Conservation (phyloP, 1,140 invertebrate genomes). For the Pseudomyrmex concolor region DNA sequence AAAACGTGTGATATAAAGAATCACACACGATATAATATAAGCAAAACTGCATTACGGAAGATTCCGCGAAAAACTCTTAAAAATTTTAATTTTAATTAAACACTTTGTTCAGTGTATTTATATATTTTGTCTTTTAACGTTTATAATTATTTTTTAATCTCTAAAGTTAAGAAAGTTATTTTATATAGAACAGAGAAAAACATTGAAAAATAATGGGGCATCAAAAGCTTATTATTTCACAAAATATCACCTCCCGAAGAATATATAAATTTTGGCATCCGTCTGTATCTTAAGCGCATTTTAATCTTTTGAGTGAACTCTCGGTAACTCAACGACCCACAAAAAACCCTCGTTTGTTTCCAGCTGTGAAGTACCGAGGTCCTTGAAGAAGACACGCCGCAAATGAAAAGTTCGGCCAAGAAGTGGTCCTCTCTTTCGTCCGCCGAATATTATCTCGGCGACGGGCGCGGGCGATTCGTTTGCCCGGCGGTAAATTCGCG, state of each 20-base stretch:
- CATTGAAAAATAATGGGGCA: neutral
- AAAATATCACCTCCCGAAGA: neutral
- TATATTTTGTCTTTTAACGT: neutral
- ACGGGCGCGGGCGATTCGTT: slow-evolving; percentile 72
- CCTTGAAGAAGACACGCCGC: slow-evolving; percentile 28
- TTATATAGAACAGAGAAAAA: neutral
- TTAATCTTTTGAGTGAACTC: neutral
- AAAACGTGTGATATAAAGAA: neutral
- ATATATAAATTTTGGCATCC: neutral
- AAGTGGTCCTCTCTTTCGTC: slow-evolving; percentile 56
- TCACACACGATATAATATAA: neutral
- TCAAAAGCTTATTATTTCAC: neutral
- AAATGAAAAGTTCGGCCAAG: slow-evolving; percentile 60
- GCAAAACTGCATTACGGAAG: neutral
- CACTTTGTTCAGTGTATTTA: neutral
- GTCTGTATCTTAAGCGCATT: neutral
- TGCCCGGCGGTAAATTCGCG: slow-evolving; percentile 82
- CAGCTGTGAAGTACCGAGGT: neutral
- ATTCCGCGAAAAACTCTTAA: neutral
- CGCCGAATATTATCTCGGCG: slow-evolving; percentile 73
- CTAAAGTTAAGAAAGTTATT: neutral
- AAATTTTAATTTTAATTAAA: slow-evolving; percentile 10
- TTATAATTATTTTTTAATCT: neutral
- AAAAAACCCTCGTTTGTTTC: slow-evolving; percentile 20
- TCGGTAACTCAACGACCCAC: neutral